Base-by-base conservation (phyloP, 2,113 vertebrate genomes). In the Ovibos moschatus region DNA sequence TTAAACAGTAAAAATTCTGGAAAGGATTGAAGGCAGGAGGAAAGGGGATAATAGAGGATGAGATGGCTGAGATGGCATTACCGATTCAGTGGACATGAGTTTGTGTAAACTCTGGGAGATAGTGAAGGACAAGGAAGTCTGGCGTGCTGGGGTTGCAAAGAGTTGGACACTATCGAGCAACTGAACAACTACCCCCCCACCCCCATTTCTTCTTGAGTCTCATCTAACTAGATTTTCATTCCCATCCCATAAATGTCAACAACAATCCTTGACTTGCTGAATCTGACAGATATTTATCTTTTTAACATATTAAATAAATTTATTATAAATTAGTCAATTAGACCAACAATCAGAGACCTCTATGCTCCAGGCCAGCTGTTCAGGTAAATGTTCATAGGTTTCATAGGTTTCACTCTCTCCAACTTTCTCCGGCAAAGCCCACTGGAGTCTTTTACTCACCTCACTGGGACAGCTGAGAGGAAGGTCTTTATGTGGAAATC, bases 141-240 rank as follows among this genome's bases (percentile, higher is more conserved):
- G 64, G 33, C 0, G 0, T 21, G 33, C 64, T 67, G 64, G 4
- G 4, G n/a, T 21, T 71, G n/a, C n/a, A 36, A 36, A 67, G n/a
- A 71, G 64, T 21, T 19, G 0, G 2, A 71, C 17, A 71, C 4
- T 36, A 21, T 19, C 5, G n/a, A n/a, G n/a, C 4, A 36, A 36
- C 4, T 21, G 9, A 71, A 71, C n/a, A 11, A 11, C 17, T 7
- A 57, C 21, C 21, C 3, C 21, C 8, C 8, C 21, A 0, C 3
- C 16, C 23, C 5, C 60, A 27, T 71, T 33, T 27, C 30, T 50
- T 28, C 21, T 50, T 60, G 16, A 45, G 1, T 67, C 7, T 43
- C 30, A 57, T 55, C 4, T 33, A 60, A 8, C 15, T 90, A 43
- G 3, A 36, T 19, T 50, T 74, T 55, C 19, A 27, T 14, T 28